These are phyloP conservation scores for Drosophila conformis DNA, from an alignment of 2,888 invertebrate genomes.

Conservation along the genomic window DNA sequence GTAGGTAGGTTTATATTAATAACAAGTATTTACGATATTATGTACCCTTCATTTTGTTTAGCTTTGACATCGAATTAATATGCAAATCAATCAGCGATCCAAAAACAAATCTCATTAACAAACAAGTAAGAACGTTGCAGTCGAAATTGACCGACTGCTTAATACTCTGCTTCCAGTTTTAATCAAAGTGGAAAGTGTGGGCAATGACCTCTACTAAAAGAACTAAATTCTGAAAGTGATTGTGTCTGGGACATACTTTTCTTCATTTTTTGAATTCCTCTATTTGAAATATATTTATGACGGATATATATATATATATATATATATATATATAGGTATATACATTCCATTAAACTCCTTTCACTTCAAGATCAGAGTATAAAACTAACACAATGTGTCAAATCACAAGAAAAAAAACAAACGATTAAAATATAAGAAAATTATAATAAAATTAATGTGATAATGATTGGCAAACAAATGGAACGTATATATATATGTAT, in stretches of 20 bases:
- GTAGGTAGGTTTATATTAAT: constrained; percentile 25
- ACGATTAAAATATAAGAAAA: constrained; percentile 7
- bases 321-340: neutral
- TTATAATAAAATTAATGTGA: constrained; percentile 16
- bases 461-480: constrained; percentile 37
- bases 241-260: neutral
- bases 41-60: constrained; percentile 28
- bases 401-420: constrained; percentile 30
- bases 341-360: constrained; percentile 13
- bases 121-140: constrained; percentile 1
- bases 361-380: neutral
- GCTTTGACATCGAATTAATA: constrained; percentile 40
- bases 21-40: constrained; percentile 47
- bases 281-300: neutral
- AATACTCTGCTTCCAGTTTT: neutral
- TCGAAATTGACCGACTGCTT: neutral
- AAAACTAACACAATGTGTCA: constrained; percentile 17
- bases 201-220: neutral
- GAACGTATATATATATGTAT: neutral
- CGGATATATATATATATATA: neutral
- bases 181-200: neutral
- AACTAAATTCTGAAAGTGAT: neutral
- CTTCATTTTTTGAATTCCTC: neutral
- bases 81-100: constrained; percentile 56
- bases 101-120: constrained; percentile 25